Base-by-base conservation (phyloP, 2,113 vertebrate species). In the Camelus dromedarius region DNA sequence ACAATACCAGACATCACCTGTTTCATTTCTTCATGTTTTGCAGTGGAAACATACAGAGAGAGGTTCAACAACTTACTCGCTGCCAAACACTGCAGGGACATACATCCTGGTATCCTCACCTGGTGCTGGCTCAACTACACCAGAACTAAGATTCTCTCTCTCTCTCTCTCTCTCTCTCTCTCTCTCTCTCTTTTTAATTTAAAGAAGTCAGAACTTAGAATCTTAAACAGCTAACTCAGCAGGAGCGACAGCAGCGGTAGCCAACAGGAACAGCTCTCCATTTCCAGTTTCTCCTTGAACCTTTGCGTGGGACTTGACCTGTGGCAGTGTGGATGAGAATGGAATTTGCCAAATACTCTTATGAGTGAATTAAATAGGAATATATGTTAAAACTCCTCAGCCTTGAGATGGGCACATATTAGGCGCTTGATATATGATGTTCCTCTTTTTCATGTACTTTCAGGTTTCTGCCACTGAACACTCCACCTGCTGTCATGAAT, bases 1-100 rank as follows among this genome's bases (percentile, higher is more conserved):
- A 13, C 1, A 5, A 52, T 22, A 64, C 48, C 30, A 62, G 28
- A 42, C 30, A 35, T 91, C 19, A 91, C 9, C 30, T 86, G 32
- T 56, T 67, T 19, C 52, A 77, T 94, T 87, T 72, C 58, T 82
- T 88, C 60, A 82, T 83, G n/a, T 75, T 91, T 75, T 96, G n/a
- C n/a, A 62, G 22, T 88, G 26, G 38, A 87, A 87, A 67, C 32
- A 60, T 58, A 86, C 62, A 66, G 7, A 83, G 52, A 76, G 52
- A 76, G 3, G 4, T 70, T 92, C 77, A 46, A 46, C 62, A 16
- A 89, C 35, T 75, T 76, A 80, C 54, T 48, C 46, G n/a, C 11
- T 85, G 48, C 32, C 84, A 22, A 42, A 32, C 66, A 28, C 30
- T 66, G 3, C 38, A 67, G 26, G 48, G 24, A 66, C 18, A 46